phyloP scores from a whole-genome alignment of 1,140 invertebrate genomes.

The Pseudomyrmex cubaensis region DNA sequence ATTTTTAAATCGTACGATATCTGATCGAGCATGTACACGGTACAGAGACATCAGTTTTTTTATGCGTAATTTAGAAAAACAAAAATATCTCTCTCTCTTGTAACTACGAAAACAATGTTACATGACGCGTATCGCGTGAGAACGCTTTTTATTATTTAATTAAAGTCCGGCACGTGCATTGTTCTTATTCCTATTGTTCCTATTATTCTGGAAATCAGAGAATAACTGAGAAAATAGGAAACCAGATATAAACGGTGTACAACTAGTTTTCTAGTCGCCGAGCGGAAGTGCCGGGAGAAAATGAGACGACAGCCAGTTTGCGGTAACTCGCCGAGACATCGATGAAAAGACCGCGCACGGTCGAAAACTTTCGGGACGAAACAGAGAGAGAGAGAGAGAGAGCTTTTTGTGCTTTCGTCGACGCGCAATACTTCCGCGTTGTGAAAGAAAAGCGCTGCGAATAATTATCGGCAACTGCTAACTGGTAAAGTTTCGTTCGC shows the following conservation, averaged over 20 bases:
- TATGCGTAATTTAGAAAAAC: neutral
- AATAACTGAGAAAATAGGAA: slow-evolving; percentile 4
- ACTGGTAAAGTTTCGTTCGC: slow-evolving; percentile 70
- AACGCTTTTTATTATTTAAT: slow-evolving; percentile 38
- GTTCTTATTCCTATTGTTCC: neutral
- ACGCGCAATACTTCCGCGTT: slow-evolving; percentile 69
- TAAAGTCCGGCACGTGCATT: neutral
- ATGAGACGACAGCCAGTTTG: slow-evolving; percentile 30
- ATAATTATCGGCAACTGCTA: slow-evolving; percentile 75
- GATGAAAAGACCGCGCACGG: slow-evolving; percentile 41
- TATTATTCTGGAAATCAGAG: neutral
- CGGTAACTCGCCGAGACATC: slow-evolving; percentile 15
- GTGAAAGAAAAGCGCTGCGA: slow-evolving; percentile 63
- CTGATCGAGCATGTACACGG: neutral
- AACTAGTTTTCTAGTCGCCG: neutral
- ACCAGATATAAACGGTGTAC: neutral
- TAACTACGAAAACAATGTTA: neutral
- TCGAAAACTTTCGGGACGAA: slow-evolving; percentile 58
- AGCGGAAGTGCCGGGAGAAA: neutral
- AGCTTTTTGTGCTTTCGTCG: slow-evolving; percentile 63
- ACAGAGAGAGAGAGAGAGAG: slow-evolving; percentile 24
- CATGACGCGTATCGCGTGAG: neutral
- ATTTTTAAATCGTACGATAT: neutral
- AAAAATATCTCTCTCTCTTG: neutral
- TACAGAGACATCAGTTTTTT: neutral